Conservation (phyloP, 2,888 invertebrate genomes). For the Miltochrista miniata region DNA sequence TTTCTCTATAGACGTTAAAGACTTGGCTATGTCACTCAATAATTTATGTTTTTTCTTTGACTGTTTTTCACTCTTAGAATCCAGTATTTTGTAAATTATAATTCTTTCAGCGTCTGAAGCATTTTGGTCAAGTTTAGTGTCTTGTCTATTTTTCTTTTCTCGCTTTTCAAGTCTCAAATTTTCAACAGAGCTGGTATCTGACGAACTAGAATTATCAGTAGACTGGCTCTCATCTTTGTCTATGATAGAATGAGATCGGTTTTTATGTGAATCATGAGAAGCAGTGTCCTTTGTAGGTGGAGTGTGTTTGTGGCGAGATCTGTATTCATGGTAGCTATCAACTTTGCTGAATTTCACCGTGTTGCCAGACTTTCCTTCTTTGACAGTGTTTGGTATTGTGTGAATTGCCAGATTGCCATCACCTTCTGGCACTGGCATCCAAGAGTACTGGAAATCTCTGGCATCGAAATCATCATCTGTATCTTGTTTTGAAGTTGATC, state of each 20-base stretch:
- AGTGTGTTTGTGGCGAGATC: slow-evolving; percentile 74
- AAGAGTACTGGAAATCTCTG: slow-evolving; percentile 68
- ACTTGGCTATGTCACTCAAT: slow-evolving; percentile 50
- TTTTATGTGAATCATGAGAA: slow-evolving; percentile 30
- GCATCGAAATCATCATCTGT: slow-evolving; percentile 38
- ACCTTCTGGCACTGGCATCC: slow-evolving; percentile 78
- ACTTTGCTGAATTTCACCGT: slow-evolving; percentile 68
- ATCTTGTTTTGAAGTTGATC: slow-evolving; percentile 42
- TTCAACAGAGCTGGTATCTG: slow-evolving; percentile 58
- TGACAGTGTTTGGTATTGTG: slow-evolving; percentile 60
- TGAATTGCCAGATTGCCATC: slow-evolving; percentile 67
- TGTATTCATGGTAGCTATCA: slow-evolving; percentile 75
- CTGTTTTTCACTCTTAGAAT: slow-evolving; percentile 53
- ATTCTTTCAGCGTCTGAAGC: slow-evolving; percentile 68
- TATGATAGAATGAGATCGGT: slow-evolving; percentile 48
- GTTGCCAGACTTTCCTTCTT: slow-evolving; percentile 55
- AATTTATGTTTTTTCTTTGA: slow-evolving; percentile 43
- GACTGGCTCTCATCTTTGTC: slow-evolving; percentile 45
- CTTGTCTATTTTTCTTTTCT: slow-evolving; percentile 25
- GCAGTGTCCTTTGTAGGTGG: slow-evolving; percentile 70
- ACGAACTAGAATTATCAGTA: slow-evolving; percentile 45
- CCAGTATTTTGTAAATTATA: slow-evolving; percentile 71
- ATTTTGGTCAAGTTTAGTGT: slow-evolving; percentile 31
- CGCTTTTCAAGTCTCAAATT: slow-evolving; percentile 39
- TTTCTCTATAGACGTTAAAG: slow-evolving; percentile 41